A percentile compares a stretch with the other conserved stretches of the same genome.
These are phyloP conservation scores for Cyanistes caeruleus DNA, from an alignment of 2,113 vertebrate species.

Conservation along the genomic window DNA sequence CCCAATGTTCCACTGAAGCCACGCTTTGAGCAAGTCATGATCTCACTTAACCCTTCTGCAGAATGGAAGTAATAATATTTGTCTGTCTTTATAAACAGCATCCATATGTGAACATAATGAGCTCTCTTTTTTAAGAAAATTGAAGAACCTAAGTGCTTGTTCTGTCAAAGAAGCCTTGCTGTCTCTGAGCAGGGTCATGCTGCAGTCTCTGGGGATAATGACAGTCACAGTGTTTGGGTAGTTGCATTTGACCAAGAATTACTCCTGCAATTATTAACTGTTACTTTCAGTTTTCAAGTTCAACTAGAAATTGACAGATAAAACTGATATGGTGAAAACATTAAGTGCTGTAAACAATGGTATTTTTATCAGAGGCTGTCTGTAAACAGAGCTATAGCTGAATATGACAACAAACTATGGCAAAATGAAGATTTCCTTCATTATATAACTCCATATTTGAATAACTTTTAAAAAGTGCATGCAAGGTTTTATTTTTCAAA, in stretches of 20 bases:
- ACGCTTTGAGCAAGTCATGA: not conserved
- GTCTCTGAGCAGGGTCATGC: not conserved
- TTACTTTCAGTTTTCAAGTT: not conserved
- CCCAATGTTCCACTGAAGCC: not conserved
- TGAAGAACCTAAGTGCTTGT: not conserved
- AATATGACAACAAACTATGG: not conserved
- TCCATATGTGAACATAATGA: not conserved
- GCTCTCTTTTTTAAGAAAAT: not conserved
- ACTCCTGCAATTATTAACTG: not conserved
- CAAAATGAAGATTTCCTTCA: not conserved
- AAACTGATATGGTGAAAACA: not conserved
- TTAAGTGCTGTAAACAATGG: not conserved
- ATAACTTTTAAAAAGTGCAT: not conserved
- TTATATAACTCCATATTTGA: not conserved
- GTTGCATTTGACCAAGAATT: not conserved
- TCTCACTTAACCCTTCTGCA: not conserved
- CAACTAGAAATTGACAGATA: not conserved
- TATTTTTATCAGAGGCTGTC: not conserved
- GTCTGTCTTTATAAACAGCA: not conserved
- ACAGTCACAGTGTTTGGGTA: not conserved
- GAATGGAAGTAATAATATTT: not conserved
- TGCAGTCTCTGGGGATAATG: not conserved
- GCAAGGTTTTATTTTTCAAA: not conserved
- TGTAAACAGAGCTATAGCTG: not conserved
- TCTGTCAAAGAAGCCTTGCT: not conserved